Evolutionary conservation across 2,113 vertebrate species (phyloP).

Genomic region (Cyphomyrus discorhynchus): DNA sequence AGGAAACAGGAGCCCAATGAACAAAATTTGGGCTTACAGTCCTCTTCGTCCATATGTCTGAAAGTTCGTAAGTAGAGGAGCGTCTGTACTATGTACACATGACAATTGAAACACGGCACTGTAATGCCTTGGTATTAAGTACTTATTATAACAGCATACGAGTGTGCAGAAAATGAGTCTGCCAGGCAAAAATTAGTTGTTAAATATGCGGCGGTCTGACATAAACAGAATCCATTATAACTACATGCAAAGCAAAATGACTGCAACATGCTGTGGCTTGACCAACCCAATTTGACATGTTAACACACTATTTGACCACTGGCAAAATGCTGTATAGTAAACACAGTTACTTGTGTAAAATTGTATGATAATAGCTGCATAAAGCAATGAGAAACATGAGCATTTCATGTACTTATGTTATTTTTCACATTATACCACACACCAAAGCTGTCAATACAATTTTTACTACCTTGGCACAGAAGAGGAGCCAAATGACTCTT

Average conservation of each 20-base stretch:
- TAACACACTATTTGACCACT: background rate
- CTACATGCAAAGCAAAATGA: background rate
- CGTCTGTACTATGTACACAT: background rate
- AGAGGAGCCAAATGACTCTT: background rate
- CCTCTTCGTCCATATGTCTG: too few relatives aligned
- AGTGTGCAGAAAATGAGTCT: background rate
- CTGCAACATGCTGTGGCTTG: background rate
- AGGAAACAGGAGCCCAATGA: too few relatives aligned
- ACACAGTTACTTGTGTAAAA: background rate
- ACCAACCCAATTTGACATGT: background rate
- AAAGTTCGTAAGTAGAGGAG: too few relatives aligned
- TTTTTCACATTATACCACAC: too few relatives aligned
- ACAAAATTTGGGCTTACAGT: too few relatives aligned
- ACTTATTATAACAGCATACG: background rate
- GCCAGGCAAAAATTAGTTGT: background rate
- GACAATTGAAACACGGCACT: background rate
- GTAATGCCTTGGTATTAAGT: background rate
- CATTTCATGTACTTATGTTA: background rate
- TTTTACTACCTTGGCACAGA: constrained; percentile 35
- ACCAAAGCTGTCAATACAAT: background rate
- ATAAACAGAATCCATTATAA: background rate
- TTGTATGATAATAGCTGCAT: background rate
- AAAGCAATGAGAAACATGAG: background rate
- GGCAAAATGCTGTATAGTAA: background rate
- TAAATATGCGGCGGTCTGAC: background rate